phyloP scores from a whole-genome alignment of 2,888 invertebrate species.

The Pollenia labialis region DNA sequence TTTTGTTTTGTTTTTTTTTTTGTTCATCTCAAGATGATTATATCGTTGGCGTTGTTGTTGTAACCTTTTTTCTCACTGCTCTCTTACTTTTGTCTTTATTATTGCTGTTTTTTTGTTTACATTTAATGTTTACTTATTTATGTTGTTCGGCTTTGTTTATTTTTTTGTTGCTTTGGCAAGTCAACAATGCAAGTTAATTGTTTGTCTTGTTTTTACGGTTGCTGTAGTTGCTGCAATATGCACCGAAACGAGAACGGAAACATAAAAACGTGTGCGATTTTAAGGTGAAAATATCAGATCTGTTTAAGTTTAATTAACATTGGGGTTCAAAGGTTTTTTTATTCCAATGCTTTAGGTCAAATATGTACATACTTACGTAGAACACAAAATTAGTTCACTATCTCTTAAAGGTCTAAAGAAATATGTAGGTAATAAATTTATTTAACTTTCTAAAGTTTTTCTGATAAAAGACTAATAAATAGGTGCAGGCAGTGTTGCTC shows the following conservation, averaged over 20 bases:
- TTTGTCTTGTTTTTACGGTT: constrained; percentile 21
- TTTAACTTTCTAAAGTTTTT: no score
- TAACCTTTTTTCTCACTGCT: constrained; percentile 37
- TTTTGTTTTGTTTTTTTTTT: constrained; percentile 47
- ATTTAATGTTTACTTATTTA: constrained; percentile 57
- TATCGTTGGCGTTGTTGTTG: constrained; percentile 35
- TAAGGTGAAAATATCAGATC: constrained; percentile 57
- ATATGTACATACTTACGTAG: not conserved
- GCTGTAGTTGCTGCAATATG: constrained; percentile 23
- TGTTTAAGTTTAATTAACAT: constrained; percentile 29
- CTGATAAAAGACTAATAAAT: no score
- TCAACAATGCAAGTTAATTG: constrained; percentile 29
- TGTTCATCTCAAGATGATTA: constrained; percentile 46
- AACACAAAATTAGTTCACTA: not conserved
- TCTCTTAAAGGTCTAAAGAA: no score
- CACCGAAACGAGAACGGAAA: constrained; percentile 60
- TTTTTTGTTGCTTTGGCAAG: constrained; percentile 37
- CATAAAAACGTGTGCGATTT: constrained; percentile 62
- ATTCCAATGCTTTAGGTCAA: not conserved
- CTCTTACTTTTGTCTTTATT: not conserved
- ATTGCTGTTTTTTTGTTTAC: constrained; percentile 42
- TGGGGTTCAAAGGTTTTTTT: constrained; percentile 31
- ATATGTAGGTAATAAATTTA: no score
- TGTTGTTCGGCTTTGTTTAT: constrained; percentile 41
- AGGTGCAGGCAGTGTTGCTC: no score